A percentile compares a stretch with the other conserved stretches of the same genome.
phyloP scores from a whole-genome alignment of 2,113 vertebrate genomes.

The Campylomormyrus tamandua region DNA sequence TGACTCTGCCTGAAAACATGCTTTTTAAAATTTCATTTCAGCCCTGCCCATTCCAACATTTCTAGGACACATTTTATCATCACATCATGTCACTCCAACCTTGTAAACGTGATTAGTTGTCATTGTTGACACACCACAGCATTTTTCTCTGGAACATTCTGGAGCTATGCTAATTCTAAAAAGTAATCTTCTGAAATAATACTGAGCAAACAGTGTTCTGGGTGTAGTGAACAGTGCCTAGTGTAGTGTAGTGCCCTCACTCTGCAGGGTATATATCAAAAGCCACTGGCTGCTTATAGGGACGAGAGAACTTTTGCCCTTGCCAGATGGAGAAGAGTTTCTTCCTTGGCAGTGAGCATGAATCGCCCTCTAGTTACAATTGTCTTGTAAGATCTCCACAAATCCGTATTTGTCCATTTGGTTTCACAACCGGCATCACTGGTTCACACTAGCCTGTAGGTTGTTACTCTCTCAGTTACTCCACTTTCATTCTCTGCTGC shows the following conservation, averaged over 20 bases:
- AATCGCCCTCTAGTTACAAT: conserved; percentile 32
- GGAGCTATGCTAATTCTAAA: conserved; percentile 45
- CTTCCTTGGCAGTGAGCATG: conserved; percentile 29
- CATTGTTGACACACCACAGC: too few relatives aligned
- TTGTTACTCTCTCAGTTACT: not conserved
- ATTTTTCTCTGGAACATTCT: conserved; percentile 56
- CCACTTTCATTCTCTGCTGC: not conserved
- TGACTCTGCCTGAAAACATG: not conserved
- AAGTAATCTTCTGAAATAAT: conserved; percentile 47
- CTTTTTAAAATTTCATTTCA: not conserved
- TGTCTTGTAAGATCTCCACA: conserved; percentile 42
- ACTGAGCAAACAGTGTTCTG: conserved; percentile 44
- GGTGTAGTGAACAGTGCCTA: too few relatives aligned
- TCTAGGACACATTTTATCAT: conserved; percentile 28
- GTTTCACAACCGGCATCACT: not conserved
- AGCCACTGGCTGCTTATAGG: conserved; percentile 27
- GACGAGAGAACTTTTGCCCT: conserved; percentile 35
- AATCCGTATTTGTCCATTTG: not conserved
- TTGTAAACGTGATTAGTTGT: not conserved
- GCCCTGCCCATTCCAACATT: conserved; percentile 21
- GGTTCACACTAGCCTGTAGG: not conserved
- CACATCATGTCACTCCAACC: conserved; percentile 39
- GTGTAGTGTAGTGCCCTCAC: too few relatives aligned
- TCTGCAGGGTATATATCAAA: too few relatives aligned
- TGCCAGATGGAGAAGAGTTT: conserved; percentile 43